Evolutionary conservation across 2,113 vertebrate species (phyloP).

Genomic region (Peromyscus californicus): DNA sequence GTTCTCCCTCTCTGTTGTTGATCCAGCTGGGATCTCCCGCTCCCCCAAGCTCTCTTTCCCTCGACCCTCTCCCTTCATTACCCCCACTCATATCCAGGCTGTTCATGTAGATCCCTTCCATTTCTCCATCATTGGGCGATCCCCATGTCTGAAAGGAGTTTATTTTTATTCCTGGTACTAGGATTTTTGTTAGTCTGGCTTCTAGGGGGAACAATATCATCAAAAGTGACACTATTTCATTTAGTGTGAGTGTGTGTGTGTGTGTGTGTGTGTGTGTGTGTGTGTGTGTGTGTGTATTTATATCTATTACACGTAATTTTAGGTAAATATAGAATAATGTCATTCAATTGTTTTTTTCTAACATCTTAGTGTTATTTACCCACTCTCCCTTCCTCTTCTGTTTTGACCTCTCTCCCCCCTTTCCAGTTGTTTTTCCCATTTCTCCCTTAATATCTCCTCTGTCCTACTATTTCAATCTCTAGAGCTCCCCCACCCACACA

Average conservation of each 20-base stretch:
- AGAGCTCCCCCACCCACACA: not conserved
- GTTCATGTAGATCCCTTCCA: too few species aligned
- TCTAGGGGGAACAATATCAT: not conserved
- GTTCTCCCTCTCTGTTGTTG: too few species aligned
- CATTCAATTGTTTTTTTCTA: not conserved
- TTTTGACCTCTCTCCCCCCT: not conserved
- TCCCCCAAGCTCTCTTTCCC: too few species aligned
- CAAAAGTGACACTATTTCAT: not conserved
- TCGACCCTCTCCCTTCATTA: too few species aligned
- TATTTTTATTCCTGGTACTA: not conserved
- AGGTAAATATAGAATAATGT: not conserved
- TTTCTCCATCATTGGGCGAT: too few species aligned
- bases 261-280: not conserved
- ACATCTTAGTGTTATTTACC: not conserved
- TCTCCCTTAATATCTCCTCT: not conserved
- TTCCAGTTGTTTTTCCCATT: not conserved
- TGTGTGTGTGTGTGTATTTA: too few species aligned
- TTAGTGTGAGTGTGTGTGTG: not conserved
- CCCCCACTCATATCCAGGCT: too few species aligned
- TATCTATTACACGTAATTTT: not conserved
- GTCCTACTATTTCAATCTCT: not conserved
- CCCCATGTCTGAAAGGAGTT: not conserved
- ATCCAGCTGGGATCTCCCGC: too few species aligned
- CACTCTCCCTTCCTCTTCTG: not conserved
- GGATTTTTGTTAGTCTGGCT: not conserved